Evolutionary conservation across 2,888 invertebrate genomes (phyloP), one percentile per base, ranked within the genome.

Genomic region (Hirtodrosophila histrioides): DNA sequence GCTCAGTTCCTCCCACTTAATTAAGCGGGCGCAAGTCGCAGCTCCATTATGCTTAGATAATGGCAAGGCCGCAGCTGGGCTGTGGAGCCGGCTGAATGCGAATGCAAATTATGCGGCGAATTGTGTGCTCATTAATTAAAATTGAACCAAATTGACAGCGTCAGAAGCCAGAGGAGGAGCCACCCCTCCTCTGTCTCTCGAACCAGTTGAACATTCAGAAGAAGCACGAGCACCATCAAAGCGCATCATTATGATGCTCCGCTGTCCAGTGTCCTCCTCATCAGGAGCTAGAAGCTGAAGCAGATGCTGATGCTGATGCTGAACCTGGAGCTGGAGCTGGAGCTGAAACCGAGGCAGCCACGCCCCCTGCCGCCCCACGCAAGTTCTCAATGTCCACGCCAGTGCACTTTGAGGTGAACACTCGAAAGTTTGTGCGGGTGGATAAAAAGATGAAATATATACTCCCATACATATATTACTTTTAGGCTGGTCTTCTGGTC

Each of bases 101-200:
- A 86, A 72, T 84, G 70, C 54, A 81, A 83, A 82, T 86, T 86
- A 86, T 86, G 84, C 82, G 69, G 65, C 63, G 69, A 83, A 86
- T 82, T 86, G 84, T 86, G 72, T 83, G 85, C 84, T 86, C 81
- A 83, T 83, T 86, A 86, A 83, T 83, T 83, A 86, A 83, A 83
- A 83, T 83, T 83, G 87, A 83, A 83, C 87, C 65, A 77, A 86
- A 80, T 84, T 69, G 67, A 75, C 67, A 57, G 57, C 61, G 53
- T 63, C 44, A 12, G 35, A 27, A 31, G 44, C 17, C 8, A 12
- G 41, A 23, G 27, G 40, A 35, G n/a, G 0, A n/a, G 0, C 31
- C 17, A 2, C 17, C 17, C 17, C 17, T 17, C 1, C 17, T 17
- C 17, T 17, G 27, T 3, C 27, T 3, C n/a, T n/a, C n/a, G n/a